A percentile compares a stretch with the other conserved stretches of the same genome.
phyloP scores from a whole-genome alignment of 2,113 vertebrate genomes.

The Trichomycterus rosablanca region DNA sequence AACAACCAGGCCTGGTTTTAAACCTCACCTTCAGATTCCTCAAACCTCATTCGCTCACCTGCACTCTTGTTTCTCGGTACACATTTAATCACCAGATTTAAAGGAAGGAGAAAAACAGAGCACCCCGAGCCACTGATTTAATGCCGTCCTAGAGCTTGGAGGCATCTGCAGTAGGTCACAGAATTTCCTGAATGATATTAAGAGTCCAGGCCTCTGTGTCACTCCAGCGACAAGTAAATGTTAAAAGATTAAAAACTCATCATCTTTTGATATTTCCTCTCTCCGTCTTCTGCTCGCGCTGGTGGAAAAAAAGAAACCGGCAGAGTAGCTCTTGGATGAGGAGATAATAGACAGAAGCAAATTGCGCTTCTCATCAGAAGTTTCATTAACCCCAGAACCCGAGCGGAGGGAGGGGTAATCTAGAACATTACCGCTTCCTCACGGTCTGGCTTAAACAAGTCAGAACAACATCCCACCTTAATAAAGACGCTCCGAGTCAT shows the following conservation, averaged over 20 bases:
- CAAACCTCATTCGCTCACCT: too few species aligned
- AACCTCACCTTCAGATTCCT: too few species aligned
- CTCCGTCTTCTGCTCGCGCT: slow-evolving; percentile 33
- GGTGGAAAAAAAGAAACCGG: slow-evolving; percentile 41
- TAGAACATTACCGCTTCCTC: slow-evolving; percentile 71
- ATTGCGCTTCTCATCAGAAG: slow-evolving; percentile 74
- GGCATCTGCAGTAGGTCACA: too few species aligned
- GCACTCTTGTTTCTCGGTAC: too few species aligned
- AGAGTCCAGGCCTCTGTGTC: slow-evolving; percentile 50
- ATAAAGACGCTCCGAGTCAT: slow-evolving; percentile 32
- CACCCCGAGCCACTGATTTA: too few species aligned
- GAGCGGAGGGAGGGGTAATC: slow-evolving; percentile 63
- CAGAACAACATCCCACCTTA: slow-evolving; percentile 56
- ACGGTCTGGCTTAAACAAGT: slow-evolving; percentile 58
- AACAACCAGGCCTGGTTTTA: too few species aligned
- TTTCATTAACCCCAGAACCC: slow-evolving; percentile 74
- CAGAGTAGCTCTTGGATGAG: slow-evolving; percentile 58
- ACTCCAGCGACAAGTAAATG: slow-evolving; percentile 69
- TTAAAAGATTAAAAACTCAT: slow-evolving; percentile 78
- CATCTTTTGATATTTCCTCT: slow-evolving; percentile 57
- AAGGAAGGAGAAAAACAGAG: too few species aligned
- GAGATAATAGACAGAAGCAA: slow-evolving; percentile 71
- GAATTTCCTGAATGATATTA: slow-evolving; percentile 58
- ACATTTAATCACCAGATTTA: too few species aligned
- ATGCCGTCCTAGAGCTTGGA: too few species aligned